Percentiles rank a stretch among this genome's conserved stretches.
Evolutionary conservation across 2,888 invertebrate genomes (phyloP).

Genomic region (Ennomos erosarius): DNA sequence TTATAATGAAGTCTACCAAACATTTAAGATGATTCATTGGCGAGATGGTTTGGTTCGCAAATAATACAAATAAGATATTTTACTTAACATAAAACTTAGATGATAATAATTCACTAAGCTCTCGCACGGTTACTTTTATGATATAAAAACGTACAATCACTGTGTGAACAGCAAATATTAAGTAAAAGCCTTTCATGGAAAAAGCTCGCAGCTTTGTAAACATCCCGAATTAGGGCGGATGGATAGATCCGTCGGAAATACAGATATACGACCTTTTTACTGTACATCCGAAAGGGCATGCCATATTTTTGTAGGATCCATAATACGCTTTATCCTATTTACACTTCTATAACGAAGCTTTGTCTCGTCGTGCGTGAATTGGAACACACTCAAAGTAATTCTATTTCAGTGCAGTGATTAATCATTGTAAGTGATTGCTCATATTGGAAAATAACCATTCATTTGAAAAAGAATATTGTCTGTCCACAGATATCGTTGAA

Average conservation of each 20-base stretch:
- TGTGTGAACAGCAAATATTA: background rate
- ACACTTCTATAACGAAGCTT: conserved; percentile 25
- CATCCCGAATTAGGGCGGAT: conserved; percentile 29
- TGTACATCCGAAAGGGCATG: conserved; percentile 23
- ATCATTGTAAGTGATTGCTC: no score
- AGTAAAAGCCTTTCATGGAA: conserved; percentile 26
- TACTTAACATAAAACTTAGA: no score
- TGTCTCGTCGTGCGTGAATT: conserved; percentile 23
- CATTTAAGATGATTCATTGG: no score
- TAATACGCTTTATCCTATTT: conserved; percentile 28
- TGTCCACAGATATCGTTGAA: background rate
- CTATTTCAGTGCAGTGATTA: background rate
- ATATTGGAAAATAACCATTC: no score
- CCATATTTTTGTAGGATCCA: conserved; percentile 28
- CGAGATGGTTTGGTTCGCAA: no score
- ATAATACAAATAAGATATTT: no score
- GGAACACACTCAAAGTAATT: conserved; percentile 14
- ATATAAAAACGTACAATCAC: background rate
- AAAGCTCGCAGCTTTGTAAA: conserved; percentile 28
- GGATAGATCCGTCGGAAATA: conserved; percentile 32
- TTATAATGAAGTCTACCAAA: no score
- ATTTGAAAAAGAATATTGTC: background rate
- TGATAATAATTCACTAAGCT: no score
- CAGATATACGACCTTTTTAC: conserved; percentile 33
- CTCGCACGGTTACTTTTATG: no score